Evolutionary conservation across 2,113 vertebrate genomes (phyloP).

Genomic region (Tiliqua scincoides): DNA sequence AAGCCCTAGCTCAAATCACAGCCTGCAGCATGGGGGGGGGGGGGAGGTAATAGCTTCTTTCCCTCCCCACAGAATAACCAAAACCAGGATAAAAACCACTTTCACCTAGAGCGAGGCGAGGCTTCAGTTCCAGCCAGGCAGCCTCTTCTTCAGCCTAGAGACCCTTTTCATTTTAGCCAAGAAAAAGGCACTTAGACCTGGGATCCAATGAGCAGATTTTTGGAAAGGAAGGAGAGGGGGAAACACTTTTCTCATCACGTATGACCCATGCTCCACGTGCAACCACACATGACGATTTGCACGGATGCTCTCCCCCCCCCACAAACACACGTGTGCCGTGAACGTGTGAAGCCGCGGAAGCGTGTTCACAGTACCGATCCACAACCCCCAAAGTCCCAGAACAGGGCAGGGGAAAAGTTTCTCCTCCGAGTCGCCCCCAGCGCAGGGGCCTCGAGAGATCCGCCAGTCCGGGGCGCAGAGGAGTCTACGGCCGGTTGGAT

Average conservation of each 20-base stretch:
- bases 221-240: background rate
- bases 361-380: background rate
- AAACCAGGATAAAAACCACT: background rate
- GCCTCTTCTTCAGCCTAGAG: background rate
- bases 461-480: too few relatives aligned
- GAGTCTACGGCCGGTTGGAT: too few relatives aligned
- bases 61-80: background rate
- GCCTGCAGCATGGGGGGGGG: background rate
- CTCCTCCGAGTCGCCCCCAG: rapidly evolving
- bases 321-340: background rate
- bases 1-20: background rate
- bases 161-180: background rate
- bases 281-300: background rate
- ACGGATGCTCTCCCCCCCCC: background rate
- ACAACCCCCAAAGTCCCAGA: background rate
- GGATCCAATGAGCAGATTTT: too few relatives aligned
- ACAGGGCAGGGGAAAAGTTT: rapidly evolving
- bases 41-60: too few relatives aligned
- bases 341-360: background rate
- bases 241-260: background rate
- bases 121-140: background rate
- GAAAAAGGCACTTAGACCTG: too few relatives aligned
- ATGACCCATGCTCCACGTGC: background rate
- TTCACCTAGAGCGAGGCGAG: background rate
- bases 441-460: too few relatives aligned